Percentiles rank a stretch among this genome's conserved stretches.
These are phyloP conservation scores for Gymnarchus niloticus DNA, from an alignment of 2,113 vertebrate genomes.

Conservation along the genomic window DNA sequence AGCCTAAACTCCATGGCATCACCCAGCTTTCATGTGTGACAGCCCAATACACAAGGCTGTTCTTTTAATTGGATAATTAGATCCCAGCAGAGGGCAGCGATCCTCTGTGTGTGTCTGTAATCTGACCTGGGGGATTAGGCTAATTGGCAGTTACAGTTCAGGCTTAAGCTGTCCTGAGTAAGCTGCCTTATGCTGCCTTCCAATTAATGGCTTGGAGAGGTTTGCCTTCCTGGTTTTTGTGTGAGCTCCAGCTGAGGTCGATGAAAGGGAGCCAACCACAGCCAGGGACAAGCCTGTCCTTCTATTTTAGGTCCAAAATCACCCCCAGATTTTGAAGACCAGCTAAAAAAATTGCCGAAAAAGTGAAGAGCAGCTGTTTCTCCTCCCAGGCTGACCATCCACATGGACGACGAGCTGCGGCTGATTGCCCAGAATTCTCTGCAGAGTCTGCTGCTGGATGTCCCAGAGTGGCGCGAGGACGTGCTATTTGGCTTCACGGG, in stretches of 20 bases:
- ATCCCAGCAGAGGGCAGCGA: background rate
- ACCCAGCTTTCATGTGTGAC: background rate
- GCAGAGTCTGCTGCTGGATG: constrained; percentile 91
- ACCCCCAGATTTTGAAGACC: background rate
- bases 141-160: constrained; percentile 31
- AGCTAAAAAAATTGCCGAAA: background rate
- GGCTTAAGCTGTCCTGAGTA: constrained; percentile 14
- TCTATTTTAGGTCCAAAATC: background rate
- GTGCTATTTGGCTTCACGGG: constrained; percentile 94
- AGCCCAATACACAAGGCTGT: background rate
- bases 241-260: background rate
- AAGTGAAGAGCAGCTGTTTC: background rate
- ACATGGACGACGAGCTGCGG: constrained; percentile 97
- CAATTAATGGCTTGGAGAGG: background rate
- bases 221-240: background rate
- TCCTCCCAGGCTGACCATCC: constrained; percentile 80
- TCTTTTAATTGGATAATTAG: background rate
- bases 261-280: background rate
- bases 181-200: background rate
- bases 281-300: background rate
- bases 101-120: constrained; percentile 12
- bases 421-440: constrained; percentile 95
- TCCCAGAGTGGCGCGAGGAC: constrained; percentile 94
- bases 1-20: background rate
- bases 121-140: constrained; percentile 21